A percentile compares a stretch with the other conserved stretches of the same genome.
These are phyloP conservation scores for Cremastinae sp. DNA, from an alignment of 2,888 invertebrate genomes.

Conservation along the genomic window DNA sequence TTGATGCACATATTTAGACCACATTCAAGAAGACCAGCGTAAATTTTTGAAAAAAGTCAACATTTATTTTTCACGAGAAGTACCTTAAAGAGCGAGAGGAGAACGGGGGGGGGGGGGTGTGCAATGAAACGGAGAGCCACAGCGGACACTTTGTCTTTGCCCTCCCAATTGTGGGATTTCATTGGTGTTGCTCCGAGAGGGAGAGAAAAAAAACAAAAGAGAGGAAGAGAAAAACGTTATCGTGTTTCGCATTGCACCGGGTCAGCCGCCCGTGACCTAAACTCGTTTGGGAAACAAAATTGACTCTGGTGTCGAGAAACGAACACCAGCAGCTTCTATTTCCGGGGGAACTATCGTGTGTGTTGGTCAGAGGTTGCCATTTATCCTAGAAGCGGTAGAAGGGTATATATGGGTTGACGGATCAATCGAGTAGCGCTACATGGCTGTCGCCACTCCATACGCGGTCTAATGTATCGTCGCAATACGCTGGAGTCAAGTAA, in stretches of 20 bases:
- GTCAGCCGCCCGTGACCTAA: conserved; percentile 31
- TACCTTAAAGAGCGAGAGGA: too few relatives aligned
- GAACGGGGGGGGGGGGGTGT: conserved; percentile 5
- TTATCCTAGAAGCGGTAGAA: conserved; percentile 42
- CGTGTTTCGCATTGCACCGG: conserved; percentile 45
- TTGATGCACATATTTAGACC: too few relatives aligned
- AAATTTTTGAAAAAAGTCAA: too few relatives aligned
- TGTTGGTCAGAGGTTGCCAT: conserved; percentile 42
- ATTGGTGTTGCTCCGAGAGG: conserved; percentile 26
- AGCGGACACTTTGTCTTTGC: conserved; percentile 19
- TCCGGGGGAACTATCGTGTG: background rate
- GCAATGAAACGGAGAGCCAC: conserved; percentile 9
- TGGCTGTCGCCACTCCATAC: conserved; percentile 9
- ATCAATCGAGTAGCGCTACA: conserved; percentile 44
- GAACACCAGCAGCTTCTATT: conserved; percentile 17
- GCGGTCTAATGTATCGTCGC: conserved; percentile 12
- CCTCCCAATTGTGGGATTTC: conserved; percentile 12
- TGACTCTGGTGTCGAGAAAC: conserved; percentile 42
- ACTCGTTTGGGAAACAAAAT: conserved; percentile 51
- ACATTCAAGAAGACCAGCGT: too few relatives aligned
- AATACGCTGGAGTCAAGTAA: conserved; percentile 19
- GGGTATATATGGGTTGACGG: conserved; percentile 40
- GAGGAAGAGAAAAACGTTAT: conserved; percentile 52
- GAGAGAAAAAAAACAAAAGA: too few relatives aligned
- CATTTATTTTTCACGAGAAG: too few relatives aligned